Percentiles rank a stretch among this genome's conserved stretches.
phyloP scores from a whole-genome alignment of 2,797 vertebrate species.

The Oreochromis grahami region DNA sequence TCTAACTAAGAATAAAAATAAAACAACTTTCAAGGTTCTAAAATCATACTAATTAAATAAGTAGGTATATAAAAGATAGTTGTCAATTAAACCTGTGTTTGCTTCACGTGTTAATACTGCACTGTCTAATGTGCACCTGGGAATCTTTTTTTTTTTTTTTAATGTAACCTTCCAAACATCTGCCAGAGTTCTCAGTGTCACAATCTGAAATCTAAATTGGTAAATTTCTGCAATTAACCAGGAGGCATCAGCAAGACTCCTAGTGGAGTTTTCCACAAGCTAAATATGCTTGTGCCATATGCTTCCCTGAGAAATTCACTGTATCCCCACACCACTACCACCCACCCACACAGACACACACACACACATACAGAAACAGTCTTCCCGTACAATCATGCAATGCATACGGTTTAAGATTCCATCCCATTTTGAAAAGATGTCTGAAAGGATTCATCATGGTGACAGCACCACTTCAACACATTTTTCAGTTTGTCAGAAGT shows the following conservation, averaged over 20 bases:
- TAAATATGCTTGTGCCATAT: conserved; percentile 54
- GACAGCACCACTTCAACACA: conserved; percentile 56
- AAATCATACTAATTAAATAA: background rate
- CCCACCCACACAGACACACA: background rate
- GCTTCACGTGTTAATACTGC: conserved; percentile 4
- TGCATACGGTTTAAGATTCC: conserved; percentile 35
- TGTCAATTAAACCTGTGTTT: background rate
- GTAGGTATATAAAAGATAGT: background rate
- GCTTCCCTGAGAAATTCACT: conserved; percentile 41
- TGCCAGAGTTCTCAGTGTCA: conserved; percentile 53
- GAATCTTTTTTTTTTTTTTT: background rate
- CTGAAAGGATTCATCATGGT: conserved; percentile 61
- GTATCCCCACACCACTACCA: background rate
- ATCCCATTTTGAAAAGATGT: conserved; percentile 39
- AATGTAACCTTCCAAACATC: conserved; percentile 48
- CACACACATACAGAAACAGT: background rate
- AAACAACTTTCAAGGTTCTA: background rate
- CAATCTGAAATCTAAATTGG: conserved; percentile 54
- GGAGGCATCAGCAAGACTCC: conserved; percentile 59
- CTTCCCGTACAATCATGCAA: conserved; percentile 17
- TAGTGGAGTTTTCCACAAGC: conserved; percentile 52
- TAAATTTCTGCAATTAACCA: conserved; percentile 67
- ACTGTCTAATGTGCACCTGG: conserved; percentile 2
- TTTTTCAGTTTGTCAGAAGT: conserved; percentile 64
- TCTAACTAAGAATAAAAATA: background rate